Evolutionary conservation across 2,113 vertebrate species (phyloP).

Genomic region (Columbina picui): DNA sequence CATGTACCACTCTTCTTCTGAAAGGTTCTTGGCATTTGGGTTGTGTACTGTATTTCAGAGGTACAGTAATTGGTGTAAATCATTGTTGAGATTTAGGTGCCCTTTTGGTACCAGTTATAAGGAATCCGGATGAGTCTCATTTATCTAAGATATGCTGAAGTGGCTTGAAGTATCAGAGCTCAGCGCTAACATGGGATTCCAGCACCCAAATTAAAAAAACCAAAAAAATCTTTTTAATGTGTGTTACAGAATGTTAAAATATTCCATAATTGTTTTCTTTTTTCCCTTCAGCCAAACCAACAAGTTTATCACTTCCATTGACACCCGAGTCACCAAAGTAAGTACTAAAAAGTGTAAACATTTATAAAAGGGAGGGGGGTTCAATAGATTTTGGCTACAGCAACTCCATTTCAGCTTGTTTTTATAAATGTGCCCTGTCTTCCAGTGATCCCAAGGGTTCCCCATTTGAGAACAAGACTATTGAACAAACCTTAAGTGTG

Average conservation of each 20-base stretch:
- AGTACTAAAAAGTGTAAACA: conserved; percentile 92
- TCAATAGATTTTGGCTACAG: conserved; percentile 90
- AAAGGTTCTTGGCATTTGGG: conserved; percentile 9
- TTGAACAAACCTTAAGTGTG: conserved; percentile 99
- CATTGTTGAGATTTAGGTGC: background rate
- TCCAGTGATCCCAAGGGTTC: conserved; percentile 99
- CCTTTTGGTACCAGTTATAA: background rate
- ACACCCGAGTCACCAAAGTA: conserved; percentile 99
- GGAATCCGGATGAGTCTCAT: background rate
- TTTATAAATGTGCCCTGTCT: conserved; percentile 92
- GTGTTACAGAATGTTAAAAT: background rate
- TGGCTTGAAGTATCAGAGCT: background rate
- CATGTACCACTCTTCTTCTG: background rate
- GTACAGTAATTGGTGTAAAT: conserved; percentile 34
- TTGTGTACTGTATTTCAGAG: conserved; percentile 16
- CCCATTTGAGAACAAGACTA: conserved; percentile 99
- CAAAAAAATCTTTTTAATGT: background rate
- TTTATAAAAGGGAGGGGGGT: conserved; percentile 88
- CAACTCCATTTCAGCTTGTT: conserved; percentile 85
- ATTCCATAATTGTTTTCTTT: conserved; percentile 62
- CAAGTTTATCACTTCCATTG: conserved; percentile 99
- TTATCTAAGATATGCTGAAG: background rate
- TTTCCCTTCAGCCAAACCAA: conserved; percentile 97
- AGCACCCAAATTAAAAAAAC: background rate
- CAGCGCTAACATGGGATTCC: background rate